Evolutionary conservation across 1,140 invertebrate genomes (phyloP).

Genomic region (Drosophila bocqueti): DNA sequence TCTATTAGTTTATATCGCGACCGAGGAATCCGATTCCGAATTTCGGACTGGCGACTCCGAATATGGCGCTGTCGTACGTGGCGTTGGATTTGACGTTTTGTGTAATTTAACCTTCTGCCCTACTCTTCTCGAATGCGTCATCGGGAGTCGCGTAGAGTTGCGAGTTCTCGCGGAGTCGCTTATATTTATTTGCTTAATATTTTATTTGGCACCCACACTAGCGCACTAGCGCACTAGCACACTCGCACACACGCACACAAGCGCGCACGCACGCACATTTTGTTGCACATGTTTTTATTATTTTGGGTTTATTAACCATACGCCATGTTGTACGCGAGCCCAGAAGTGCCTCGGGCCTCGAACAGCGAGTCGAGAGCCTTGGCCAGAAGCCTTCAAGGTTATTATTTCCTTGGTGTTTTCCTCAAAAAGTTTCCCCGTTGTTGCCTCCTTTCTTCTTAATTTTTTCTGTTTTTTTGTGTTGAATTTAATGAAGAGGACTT

Average conservation of each 20-base stretch:
- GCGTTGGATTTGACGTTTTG: conserved; percentile 64
- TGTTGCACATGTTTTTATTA: conserved; percentile 46
- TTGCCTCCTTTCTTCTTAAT: conserved; percentile 4
- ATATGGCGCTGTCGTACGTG: conserved; percentile 43
- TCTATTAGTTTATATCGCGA: conserved; percentile 33
- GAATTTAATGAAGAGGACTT: conserved; percentile 24
- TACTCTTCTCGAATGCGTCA: conserved; percentile 80
- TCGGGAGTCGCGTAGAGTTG: conserved; percentile 56
- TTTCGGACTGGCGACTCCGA: conserved; percentile 49
- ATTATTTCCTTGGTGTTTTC: conserved; percentile 57
- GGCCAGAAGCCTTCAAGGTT: conserved; percentile 69
- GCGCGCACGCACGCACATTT: conserved; percentile 35
- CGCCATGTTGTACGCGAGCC: conserved; percentile 64
- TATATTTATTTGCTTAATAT: conserved; percentile 66
- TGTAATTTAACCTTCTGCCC: conserved; percentile 84
- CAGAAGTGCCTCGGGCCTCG: conserved; percentile 33
- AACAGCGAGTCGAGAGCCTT: conserved; percentile 38
- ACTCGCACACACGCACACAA: conserved; percentile 12
- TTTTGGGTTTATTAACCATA: conserved; percentile 66
- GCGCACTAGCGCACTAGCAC: conserved; percentile 6
- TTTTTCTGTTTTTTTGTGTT: neutral
- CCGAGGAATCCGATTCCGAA: conserved; percentile 35
- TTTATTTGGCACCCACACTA: conserved; percentile 65
- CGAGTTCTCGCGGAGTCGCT: conserved; percentile 27
- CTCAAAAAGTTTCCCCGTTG: conserved; percentile 29